Percentiles rank a stretch among this genome's conserved stretches.
phyloP scores from a whole-genome alignment of 2,113 vertebrate species.

The Anolis carolinensis region DNA sequence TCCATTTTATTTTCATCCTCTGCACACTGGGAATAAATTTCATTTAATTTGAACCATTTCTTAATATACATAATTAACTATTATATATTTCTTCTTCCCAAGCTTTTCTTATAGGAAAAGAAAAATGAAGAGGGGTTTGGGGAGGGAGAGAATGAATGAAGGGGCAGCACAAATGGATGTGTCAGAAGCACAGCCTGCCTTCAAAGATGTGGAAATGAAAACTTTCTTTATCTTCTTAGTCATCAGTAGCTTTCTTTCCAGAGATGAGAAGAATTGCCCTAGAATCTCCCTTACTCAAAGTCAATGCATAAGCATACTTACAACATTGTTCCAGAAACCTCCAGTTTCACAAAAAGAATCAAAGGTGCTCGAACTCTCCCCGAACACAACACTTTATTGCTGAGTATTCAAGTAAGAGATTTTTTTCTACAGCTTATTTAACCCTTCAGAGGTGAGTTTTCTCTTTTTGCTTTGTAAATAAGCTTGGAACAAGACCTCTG shows the following conservation, averaged over 20 bases:
- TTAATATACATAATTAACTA: constrained; percentile 57
- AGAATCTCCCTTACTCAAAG: constrained; percentile 46
- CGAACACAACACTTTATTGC: constrained; percentile 17
- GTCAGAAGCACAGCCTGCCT: constrained; percentile 45
- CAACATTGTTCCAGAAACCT: constrained; percentile 34
- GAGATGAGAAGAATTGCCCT: constrained; percentile 54
- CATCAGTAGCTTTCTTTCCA: constrained; percentile 53
- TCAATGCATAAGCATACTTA: constrained; percentile 3
- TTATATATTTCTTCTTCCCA: constrained; percentile 59
- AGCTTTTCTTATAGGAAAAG: constrained; percentile 31
- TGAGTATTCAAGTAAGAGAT: constrained; percentile 2
- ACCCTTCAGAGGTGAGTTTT: constrained; percentile 11
- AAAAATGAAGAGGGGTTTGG: neutral
- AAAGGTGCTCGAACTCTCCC: constrained; percentile 32
- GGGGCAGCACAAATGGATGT: constrained; percentile 36
- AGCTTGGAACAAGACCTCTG: neutral
- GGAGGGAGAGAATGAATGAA: too few species aligned
- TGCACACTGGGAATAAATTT: constrained; percentile 51
- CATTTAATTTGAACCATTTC: constrained; percentile 56
- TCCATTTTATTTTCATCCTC: constrained; percentile 35
- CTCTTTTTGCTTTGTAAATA: neutral
- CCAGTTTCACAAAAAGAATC: constrained; percentile 43
- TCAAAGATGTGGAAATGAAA: constrained; percentile 51
- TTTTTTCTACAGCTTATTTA: neutral
- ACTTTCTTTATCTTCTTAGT: constrained; percentile 51